Base-by-base conservation (phyloP, 2,888 invertebrate genomes). In the Tineola bisselliella region DNA sequence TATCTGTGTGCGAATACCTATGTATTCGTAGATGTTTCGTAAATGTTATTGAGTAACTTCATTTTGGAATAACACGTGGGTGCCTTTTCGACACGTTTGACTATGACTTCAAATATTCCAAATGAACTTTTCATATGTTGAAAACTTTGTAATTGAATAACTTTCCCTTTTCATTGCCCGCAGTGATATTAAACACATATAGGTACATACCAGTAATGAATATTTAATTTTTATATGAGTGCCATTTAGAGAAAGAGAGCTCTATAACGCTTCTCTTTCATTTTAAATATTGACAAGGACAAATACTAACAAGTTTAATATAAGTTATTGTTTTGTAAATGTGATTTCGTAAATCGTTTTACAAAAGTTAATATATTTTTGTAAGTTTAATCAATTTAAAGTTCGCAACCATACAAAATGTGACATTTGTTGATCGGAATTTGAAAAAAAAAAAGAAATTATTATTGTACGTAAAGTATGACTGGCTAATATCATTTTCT, bases 391-490 rank as follows among this genome's bases (percentile, higher is more conserved):
- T 25, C 25, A 25, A 25, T 6, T 6, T 25, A 25, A 25, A 4
- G 25, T 25, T 4, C 25, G 2, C 6, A 25, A 25, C 6, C 2
- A 4, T 25, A 25, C 25, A n/a, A n/a, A n/a, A n/a, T n/a, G n/a
- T n/a, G n/a, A n/a, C n/a, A n/a, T n/a, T 6, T 25, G 25, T 25
- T 4, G 25, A 25, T 25, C 25, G 25, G 6, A 4, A 25, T 25
- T 25, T 25, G n/a, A n/a, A n/a, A n/a, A n/a, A n/a, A n/a, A n/a
- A n/a, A n/a, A n/a, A n/a, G n/a, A n/a, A n/a, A n/a, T n/a, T n/a
- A n/a, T n/a, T n/a, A n/a, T n/a, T n/a, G n/a, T n/a, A 66, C 65
- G 68, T 70, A 73, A 74, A 76, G 73, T 75, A 71, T 72, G 25
- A n/a, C 58, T 31, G 12, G 70, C 68, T 66, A 68, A 75, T 75